Base-by-base conservation (phyloP, 2,888 invertebrate genomes). In the Rhaphigaster nebulosa region DNA sequence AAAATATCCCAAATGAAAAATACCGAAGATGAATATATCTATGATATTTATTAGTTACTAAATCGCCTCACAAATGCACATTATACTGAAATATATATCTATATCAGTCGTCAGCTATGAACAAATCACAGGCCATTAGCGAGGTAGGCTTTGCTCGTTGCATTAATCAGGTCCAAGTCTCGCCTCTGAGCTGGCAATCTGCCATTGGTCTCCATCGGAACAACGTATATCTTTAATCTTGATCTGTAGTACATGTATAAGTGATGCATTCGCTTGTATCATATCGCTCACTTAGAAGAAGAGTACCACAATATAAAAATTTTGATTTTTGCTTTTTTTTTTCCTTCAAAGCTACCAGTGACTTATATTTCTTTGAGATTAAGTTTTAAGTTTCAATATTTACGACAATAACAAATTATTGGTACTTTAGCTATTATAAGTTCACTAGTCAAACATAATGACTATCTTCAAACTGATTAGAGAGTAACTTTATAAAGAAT, bases 21-120 rank as follows among this genome's bases (percentile, higher is more conserved):
- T 23, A 56, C 20, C 23, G 3, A 56, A 56, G 54, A 23, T 56
- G 54, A 56, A 56, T 1, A n/a, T n/a, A n/a, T 10, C n/a, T n/a
- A n/a, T 60, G 60, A 60, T 60, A 60, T 60, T 60, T 60, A n/a
- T 60, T n/a, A 60, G 60, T n/a, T 60, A 13, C 60, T 60, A 60
- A 60, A 60, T 60, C n/a, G 12, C 60, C 60, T 60, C n/a, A 60
- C 13, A 60, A n/a, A n/a, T 60, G n/a, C n/a, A 60, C 8, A 23
- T n/a, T 60, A 60, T 1, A n/a, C 10, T 60, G 60, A 60, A 60
- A 60, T 60, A 60, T 60, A 23, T 29, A 10, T 12, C n/a, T n/a
- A n/a, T 60, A 60, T 60, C 60, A n/a, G 15, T 8, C n/a, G 3
- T 5, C n/a, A n/a, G 60, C 1, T 60, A 6, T 1, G 60, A 29